Conservation (phyloP, 2,888 invertebrate species). For the Ophion ellenae region DNA sequence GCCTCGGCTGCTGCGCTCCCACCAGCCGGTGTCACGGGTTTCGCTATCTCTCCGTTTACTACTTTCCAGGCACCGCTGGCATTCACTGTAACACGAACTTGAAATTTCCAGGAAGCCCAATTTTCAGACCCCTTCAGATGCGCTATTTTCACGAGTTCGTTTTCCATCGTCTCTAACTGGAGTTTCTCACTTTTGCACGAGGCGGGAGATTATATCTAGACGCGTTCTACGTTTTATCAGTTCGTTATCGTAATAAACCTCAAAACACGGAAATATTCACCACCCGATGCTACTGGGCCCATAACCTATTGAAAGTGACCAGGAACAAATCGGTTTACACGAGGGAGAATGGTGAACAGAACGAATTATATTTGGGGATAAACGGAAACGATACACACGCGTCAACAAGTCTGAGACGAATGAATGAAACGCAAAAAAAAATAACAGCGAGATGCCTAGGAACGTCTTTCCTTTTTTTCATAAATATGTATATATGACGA, state of each 20-base stretch:
- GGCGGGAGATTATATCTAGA: conserved; percentile 39
- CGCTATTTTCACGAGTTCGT: conserved; percentile 51
- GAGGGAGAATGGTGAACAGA: too few species aligned
- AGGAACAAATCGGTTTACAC: conserved; percentile 7
- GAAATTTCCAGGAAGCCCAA: conserved; percentile 59
- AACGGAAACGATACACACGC: too few species aligned
- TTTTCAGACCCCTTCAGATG: conserved; percentile 62
- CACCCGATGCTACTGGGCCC: conserved; percentile 46
- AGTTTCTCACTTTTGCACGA: conserved; percentile 59
- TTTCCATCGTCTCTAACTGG: conserved; percentile 57
- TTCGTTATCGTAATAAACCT: not conserved
- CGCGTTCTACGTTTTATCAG: not conserved
- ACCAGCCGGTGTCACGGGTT: conserved; percentile 14
- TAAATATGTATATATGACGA: too few species aligned
- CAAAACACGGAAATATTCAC: conserved; percentile 24
- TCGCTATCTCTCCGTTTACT: conserved; percentile 26
- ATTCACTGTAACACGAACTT: conserved; percentile 33
- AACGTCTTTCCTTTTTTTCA: too few species aligned
- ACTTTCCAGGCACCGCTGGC: conserved; percentile 37
- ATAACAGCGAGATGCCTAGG: too few species aligned
- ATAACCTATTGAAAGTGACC: conserved; percentile 45
- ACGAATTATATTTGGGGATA: too few species aligned
- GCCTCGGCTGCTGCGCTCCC: conserved; percentile 7
- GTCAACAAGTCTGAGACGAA: too few species aligned
- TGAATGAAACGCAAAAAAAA: too few species aligned